These are phyloP conservation scores for Paradoxurus hermaphroditus DNA, from an alignment of 2,113 vertebrate genomes.

Conservation along the genomic window DNA sequence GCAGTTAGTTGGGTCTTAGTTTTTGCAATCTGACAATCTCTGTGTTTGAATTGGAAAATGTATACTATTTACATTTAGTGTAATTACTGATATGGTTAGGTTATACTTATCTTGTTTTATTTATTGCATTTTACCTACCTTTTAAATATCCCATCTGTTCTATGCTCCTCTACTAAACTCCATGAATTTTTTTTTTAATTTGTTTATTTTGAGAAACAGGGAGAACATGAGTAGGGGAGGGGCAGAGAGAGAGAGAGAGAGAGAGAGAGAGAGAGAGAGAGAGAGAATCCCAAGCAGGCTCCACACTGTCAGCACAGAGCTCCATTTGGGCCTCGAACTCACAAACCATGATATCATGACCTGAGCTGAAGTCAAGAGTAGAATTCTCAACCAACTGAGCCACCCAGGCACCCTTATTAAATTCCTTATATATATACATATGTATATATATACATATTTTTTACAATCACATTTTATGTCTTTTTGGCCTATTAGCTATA, in stretches of 20 bases:
- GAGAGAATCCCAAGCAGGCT: no score
- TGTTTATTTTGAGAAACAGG: no score
- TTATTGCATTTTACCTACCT: background rate
- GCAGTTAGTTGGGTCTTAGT: background rate
- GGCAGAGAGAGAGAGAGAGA: no score
- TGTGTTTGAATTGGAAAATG: background rate
- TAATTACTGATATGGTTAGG: background rate
- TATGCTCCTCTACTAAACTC: background rate
- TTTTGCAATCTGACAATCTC: background rate
- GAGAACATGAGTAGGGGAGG: no score
- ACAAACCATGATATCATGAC: no score
- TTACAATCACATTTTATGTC: background rate
- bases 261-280: no score
- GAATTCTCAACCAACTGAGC: no score
- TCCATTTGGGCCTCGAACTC: no score
- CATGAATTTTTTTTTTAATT: background rate
- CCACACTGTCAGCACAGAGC: no score
- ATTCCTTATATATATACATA: background rate
- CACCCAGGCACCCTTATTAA: background rate
- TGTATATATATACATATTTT: background rate
- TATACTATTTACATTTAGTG: background rate
- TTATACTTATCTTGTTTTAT: background rate
- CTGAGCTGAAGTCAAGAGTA: no score
- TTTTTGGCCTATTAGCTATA: background rate
- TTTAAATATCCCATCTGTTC: background rate